A percentile compares a stretch with the other conserved stretches of the same genome.
Evolutionary conservation across 2,888 invertebrate genomes (phyloP).

Genomic region (Lepidochrysops patricia): DNA sequence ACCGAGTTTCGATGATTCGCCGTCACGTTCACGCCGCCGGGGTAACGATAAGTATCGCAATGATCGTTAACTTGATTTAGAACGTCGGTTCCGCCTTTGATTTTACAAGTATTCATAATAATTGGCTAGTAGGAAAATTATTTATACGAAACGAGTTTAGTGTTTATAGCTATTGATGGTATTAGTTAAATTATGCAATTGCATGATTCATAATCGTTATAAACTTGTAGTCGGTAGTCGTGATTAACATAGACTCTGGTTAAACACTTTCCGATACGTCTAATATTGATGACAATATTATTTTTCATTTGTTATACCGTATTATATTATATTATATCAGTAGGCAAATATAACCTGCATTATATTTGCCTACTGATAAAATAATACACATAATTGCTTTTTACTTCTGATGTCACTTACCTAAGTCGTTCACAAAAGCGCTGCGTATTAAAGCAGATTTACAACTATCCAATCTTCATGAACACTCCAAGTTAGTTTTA

Average conservation of each 20-base stretch:
- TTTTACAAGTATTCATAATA: conserved; percentile 6
- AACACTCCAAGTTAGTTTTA: background rate
- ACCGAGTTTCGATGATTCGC: conserved; percentile 53
- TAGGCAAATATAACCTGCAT: too few species aligned
- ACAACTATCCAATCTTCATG: too few species aligned
- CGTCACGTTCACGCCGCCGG: conserved; percentile 48
- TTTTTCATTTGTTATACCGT: too few species aligned
- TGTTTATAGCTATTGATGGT: background rate
- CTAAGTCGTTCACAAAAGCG: background rate
- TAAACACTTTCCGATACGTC: background rate
- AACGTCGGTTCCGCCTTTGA: conserved; percentile 37
- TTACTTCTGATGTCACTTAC: too few species aligned
- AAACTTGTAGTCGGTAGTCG: background rate
- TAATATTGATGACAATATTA: too few species aligned
- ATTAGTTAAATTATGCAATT: conserved; percentile 3
- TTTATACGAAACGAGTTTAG: background rate
- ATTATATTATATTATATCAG: too few species aligned
- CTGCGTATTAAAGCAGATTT: background rate
- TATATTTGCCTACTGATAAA: too few species aligned
- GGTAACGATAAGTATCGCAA: conserved; percentile 46
- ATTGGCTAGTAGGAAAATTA: conserved; percentile 21
- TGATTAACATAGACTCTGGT: background rate
- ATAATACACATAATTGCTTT: too few species aligned
- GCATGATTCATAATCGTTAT: conserved; percentile 3
- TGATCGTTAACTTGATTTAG: conserved; percentile 52